Evolutionary conservation across 2,888 invertebrate species (phyloP), one percentile per base, ranked within the genome.

Genomic region (Yponomeuta sedellus): DNA sequence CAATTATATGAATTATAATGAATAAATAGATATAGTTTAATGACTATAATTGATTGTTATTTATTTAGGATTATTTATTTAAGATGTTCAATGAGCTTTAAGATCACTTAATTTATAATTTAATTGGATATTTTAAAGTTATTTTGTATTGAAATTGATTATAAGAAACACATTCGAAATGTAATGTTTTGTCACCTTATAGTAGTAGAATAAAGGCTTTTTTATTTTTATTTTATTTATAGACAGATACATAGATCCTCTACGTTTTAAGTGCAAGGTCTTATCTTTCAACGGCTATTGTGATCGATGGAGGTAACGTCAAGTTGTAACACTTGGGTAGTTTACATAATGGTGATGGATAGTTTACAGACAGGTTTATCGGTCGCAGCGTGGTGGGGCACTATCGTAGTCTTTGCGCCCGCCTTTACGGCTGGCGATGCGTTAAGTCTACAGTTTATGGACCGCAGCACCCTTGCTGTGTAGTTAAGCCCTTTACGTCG

Each of bases 381-480:
- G 44, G 44, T 12, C 44, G 44, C 44, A 16, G 44, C 44, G 44
- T 16, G 16, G 16, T 16, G 44, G 44, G 44, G 44, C 44, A 16
- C 12, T 52, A 52, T 52, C 44, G 44, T 12, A 52, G 59, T 59
- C 59, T 59, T 59, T 10, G 22, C 12, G 12, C 20, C 59, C 12
- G 59, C 25, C 28, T 62, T 34, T 62, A 34, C 39, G 62, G 62
- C 19, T 34, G 28, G n/a, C 62, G 39, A 39, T 40, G 39, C 61
- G 61, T 61, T 62, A 34, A 62, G 10, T 62, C 34, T 1, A 40
- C 40, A 16, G 65, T 67, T 70, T 67, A 67, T 70, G 71, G 72
- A 69, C 61, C 64, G 58, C 44, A 52, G 44, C 44, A 44, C 16
- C n/a, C n/a, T n/a, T 2, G 16, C 44, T 12, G 44, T 52, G 44